These are phyloP conservation scores for Littorina saxatilis DNA, from an alignment of 1,140 invertebrate species.

Conservation along the genomic window DNA sequence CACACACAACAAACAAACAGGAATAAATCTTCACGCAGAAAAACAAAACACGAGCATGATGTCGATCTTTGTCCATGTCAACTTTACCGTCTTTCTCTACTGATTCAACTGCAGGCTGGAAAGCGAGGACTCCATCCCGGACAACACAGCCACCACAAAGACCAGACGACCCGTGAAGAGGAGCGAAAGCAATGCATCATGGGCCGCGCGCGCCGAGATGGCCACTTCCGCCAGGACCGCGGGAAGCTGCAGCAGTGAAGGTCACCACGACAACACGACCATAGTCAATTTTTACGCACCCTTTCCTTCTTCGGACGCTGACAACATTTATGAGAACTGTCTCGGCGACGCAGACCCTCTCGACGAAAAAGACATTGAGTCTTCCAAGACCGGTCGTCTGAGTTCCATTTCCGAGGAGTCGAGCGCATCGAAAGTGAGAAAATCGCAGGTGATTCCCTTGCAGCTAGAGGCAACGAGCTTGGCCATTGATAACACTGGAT, in stretches of 20 bases:
- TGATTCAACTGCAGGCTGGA: background rate
- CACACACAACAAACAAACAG: too few relatives aligned
- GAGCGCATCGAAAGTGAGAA: background rate
- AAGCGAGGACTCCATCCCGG: background rate
- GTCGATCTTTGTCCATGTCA: too few relatives aligned
- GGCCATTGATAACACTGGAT: conserved; percentile 12
- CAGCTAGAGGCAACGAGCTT: background rate
- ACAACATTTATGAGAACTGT: too few relatives aligned
- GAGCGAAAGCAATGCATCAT: conserved; percentile 19
- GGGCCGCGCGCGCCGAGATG: conserved; percentile 28
- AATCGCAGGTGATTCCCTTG: background rate
- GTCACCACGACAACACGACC: background rate
- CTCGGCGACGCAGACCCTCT: too few relatives aligned
- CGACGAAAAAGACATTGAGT: too few relatives aligned
- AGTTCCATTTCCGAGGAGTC: conserved; percentile 25
- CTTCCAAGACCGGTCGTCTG: background rate
- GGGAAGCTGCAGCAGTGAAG: conserved; percentile 19
- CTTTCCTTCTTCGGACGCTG: background rate
- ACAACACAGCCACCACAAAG: background rate
- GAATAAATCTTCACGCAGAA: too few relatives aligned
- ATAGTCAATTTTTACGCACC: background rate
- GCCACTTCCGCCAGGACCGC: background rate
- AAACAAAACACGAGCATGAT: too few relatives aligned
- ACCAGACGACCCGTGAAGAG: background rate
- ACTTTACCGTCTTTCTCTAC: too few relatives aligned